Evolutionary conservation across 1,140 invertebrate species (phyloP).

Genomic region (Chrysopa pallens): DNA sequence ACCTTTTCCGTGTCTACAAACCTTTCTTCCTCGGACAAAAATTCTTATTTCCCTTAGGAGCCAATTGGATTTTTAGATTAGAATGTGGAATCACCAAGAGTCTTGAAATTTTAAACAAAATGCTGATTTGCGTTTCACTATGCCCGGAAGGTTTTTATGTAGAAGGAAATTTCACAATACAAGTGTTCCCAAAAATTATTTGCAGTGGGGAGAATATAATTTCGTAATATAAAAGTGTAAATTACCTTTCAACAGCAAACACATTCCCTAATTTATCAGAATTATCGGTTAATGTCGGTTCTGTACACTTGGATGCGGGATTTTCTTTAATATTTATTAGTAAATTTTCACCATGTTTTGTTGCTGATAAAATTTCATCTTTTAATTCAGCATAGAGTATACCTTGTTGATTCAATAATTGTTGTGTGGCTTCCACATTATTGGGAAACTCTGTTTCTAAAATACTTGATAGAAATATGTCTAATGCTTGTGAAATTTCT

Average conservation of each 20-base stretch:
- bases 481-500: conserved; percentile 66
- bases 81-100: too few species aligned
- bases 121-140: too few species aligned
- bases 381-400: conserved; percentile 46
- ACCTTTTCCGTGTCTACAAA: too few species aligned
- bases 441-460: conserved; percentile 69
- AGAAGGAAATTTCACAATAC: too few species aligned
- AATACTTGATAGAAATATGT: conserved; percentile 69
- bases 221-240: background rate
- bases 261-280: conserved; percentile 70
- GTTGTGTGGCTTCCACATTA: conserved; percentile 54
- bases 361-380: conserved; percentile 64
- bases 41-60: too few species aligned
- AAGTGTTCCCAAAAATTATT: too few species aligned
- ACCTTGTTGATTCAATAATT: conserved; percentile 45
- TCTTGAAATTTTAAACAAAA: too few species aligned
- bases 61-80: too few species aligned
- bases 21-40: too few species aligned
- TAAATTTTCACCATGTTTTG: conserved; percentile 67
- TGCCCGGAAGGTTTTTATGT: too few species aligned
- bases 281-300: conserved; percentile 29
- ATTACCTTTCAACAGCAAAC: conserved; percentile 74
- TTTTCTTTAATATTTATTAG: conserved; percentile 45
- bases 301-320: conserved; percentile 29
- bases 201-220: too few species aligned